These are phyloP conservation scores for Axea sp. DNA, from an alignment of 2,888 invertebrate genomes.

Conservation along the genomic window DNA sequence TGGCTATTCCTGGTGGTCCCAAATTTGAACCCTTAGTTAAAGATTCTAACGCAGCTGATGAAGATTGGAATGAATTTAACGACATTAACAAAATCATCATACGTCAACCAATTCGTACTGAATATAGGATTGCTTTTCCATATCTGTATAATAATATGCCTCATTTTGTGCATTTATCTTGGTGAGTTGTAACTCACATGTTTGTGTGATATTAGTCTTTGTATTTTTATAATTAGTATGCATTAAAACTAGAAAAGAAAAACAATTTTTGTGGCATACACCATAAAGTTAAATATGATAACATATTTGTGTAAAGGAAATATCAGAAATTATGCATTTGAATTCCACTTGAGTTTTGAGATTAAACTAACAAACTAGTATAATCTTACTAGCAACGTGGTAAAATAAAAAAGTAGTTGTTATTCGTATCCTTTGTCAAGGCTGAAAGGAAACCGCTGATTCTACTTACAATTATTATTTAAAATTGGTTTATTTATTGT, in stretches of 20 bases:
- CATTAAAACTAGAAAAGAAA: too few species aligned
- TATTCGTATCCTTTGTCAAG: constrained; percentile 81
- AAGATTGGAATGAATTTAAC: constrained; percentile 99
- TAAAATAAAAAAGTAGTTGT: constrained; percentile 80
- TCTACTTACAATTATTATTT: constrained; percentile 81
- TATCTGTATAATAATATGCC: constrained; percentile 99
- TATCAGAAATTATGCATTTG: too few species aligned
- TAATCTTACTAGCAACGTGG: constrained; percentile 83
- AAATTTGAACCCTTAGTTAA: constrained; percentile 99
- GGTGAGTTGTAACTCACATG: too few species aligned
- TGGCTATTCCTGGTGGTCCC: constrained; percentile 99
- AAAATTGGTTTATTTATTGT: too few species aligned
- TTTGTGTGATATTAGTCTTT: too few species aligned
- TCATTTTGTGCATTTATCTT: constrained; percentile 98
- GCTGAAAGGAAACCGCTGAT: constrained; percentile 81
- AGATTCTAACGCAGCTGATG: constrained; percentile 97
- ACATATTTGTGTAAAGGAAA: too few species aligned
- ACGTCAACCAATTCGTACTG: constrained; percentile 98
- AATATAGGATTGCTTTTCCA: constrained; percentile 99
- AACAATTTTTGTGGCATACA: too few species aligned
- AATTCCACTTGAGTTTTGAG: constrained; percentile 79
- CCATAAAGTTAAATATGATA: too few species aligned
- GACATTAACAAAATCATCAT: constrained; percentile 99
- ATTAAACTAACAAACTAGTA: constrained; percentile 66
- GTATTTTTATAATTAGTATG: too few species aligned